Evolutionary conservation across 1,140 invertebrate species (phyloP).

Genomic region (Vollenhovia emeryi): DNA sequence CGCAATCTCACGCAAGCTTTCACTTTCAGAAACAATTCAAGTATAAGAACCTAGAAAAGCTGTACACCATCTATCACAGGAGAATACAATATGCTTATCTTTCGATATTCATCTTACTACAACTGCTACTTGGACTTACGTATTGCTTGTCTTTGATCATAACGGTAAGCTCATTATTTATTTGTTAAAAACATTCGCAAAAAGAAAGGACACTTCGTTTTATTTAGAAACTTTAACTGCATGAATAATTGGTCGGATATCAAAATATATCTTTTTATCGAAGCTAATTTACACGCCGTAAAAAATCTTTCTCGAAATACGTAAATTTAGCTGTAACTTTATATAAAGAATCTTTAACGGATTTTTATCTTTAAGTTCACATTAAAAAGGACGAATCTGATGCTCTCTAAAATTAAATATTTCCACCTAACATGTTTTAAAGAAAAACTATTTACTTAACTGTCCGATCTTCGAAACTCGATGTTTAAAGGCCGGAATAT

Average conservation of each 20-base stretch:
- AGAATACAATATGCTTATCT: constrained; percentile 92
- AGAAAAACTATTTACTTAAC: not conserved
- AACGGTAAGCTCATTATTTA: constrained; percentile 79
- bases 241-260: not conserved
- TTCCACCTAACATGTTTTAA: not conserved
- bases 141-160: constrained; percentile 88
- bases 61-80: constrained; percentile 91
- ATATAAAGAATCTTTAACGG: not conserved
- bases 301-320: not conserved
- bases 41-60: constrained; percentile 89
- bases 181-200: not conserved
- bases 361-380: not conserved
- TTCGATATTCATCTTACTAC: constrained; percentile 90
- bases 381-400: not conserved
- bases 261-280: too few relatives aligned
- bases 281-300: not conserved
- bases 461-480: not conserved
- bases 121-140: constrained; percentile 87
- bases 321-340: not conserved
- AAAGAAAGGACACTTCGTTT: not conserved
- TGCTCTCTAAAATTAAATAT: not conserved
- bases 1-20: constrained; percentile 63
- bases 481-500: not conserved
- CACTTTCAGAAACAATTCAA: constrained; percentile 90
- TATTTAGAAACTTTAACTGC: not conserved